Base-by-base conservation (phyloP, 2,797 vertebrate genomes). In the Leptodactylus fallax region DNA sequence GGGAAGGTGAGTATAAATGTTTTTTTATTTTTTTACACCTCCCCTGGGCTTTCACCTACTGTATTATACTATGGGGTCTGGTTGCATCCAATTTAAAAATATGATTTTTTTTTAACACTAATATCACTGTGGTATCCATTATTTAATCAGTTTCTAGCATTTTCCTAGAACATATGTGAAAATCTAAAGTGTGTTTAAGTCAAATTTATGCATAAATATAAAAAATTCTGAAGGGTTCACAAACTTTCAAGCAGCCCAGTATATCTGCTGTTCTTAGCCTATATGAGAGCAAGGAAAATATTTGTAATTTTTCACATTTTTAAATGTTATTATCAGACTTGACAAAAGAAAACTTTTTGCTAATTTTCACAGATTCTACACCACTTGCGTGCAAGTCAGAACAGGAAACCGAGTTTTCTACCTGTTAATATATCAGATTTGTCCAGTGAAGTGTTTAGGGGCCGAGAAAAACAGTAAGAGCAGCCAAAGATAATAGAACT, bases 351-450 rank as follows among this genome's bases (percentile, higher is more conserved):
- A 63, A 51, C 1, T 0, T 27, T 23, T 81, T 79, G 78, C 72
- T 55, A 17, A n/a, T 74, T 86, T 65, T 63, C 58, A 11, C 14
- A 71, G 23, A 45, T 51, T 25, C 3, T 55, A 51, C 25, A 80
- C 61, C 71, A 51, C 47, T 87, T 45, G 79, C 67, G 16, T 81
- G 67, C 36, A 87, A 36, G 58, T 8, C 56, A 63, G 53, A 11
- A 63, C 85, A 87, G 85, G 85, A 87, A 87, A 16, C 79, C 36
- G 6, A 7, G 25, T 36, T 87, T 72, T 81, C 51, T 87, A 45
- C 53, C 25, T 65, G 36, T 71, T 45, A 72, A 81, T 87, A 79
- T 86, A 36, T 71, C 85, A 80, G 60, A 23, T 81, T 51, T 86
- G 47, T 58, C 27, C 6, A 85, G 12, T 19, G 56, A 49, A 47